These are phyloP conservation scores for Miichthys miiuy DNA, from an alignment of 2,797 vertebrate species.

Conservation along the genomic window DNA sequence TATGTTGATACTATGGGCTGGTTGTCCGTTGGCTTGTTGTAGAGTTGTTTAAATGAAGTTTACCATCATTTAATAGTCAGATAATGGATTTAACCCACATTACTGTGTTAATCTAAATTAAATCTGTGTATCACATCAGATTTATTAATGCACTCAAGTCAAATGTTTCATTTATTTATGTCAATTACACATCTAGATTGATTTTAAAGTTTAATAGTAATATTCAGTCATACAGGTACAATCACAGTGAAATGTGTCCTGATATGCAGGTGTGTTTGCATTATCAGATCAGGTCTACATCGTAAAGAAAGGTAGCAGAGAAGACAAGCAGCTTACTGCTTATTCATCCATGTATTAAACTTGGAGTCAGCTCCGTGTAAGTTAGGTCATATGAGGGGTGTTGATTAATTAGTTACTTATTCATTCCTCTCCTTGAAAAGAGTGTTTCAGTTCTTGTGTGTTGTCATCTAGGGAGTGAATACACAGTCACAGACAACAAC, in stretches of 20 bases:
- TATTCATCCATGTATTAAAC: background rate
- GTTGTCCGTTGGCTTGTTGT: background rate
- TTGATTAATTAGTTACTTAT: slow-evolving; percentile 22
- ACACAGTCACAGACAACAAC: background rate
- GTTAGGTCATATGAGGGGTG: background rate
- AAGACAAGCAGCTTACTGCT: background rate
- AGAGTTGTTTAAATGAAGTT: background rate
- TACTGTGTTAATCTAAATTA: background rate
- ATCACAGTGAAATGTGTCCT: background rate
- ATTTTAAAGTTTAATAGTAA: too few species aligned
- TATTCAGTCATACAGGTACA: too few species aligned
- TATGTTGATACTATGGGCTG: background rate
- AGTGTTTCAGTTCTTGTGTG: background rate
- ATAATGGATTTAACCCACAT: background rate
- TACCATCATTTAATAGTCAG: background rate
- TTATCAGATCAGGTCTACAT: background rate
- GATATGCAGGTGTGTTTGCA: background rate
- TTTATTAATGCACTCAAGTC: too few species aligned
- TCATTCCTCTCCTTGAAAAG: slow-evolving; percentile 13
- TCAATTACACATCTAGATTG: background rate
- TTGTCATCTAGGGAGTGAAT: background rate
- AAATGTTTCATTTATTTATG: background rate
- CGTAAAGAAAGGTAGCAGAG: slow-evolving; percentile 1
- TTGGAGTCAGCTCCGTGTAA: background rate
- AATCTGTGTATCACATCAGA: too few species aligned